Percentiles rank a stretch among this genome's conserved stretches.
Conservation (phyloP, 2,113 vertebrate species). For the Aegithalos caudatus region DNA sequence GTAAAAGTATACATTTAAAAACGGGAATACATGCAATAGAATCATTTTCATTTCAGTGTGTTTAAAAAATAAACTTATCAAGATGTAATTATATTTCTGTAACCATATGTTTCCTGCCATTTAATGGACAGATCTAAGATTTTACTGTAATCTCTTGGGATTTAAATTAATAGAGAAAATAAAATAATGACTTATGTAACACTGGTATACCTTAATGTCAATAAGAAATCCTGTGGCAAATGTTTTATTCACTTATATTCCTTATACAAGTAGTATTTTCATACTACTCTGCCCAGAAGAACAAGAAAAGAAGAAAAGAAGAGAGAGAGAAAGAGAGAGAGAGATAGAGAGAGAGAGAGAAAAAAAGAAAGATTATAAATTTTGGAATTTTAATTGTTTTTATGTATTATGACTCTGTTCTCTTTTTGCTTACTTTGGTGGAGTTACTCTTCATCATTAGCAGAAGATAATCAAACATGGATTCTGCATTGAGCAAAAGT, state of each 20-base stretch:
- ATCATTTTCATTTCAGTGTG: not conserved
- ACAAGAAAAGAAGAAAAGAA: not conserved
- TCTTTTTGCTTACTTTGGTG: not conserved
- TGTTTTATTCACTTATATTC: not conserved
- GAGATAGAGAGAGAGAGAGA: too few species aligned
- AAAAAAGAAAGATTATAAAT: not conserved
- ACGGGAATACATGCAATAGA: not conserved
- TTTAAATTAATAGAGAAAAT: constrained; percentile 8
- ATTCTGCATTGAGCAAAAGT: not conserved
- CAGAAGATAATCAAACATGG: not conserved
- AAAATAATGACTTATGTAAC: not conserved
- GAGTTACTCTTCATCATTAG: not conserved
- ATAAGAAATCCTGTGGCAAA: not conserved
- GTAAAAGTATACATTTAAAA: not conserved
- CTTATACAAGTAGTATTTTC: not conserved
- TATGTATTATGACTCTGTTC: not conserved
- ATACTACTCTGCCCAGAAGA: not conserved
- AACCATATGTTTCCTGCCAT: constrained; percentile 7
- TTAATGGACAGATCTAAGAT: constrained; percentile 3
- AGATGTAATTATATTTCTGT: constrained; percentile 2
- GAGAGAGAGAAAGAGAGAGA: accelerated
- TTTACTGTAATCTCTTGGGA: not conserved
- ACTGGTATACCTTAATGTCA: not conserved
- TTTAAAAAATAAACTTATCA: constrained; percentile 14
- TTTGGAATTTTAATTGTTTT: not conserved